Evolutionary conservation across 1,140 invertebrate genomes (phyloP), one percentile per base, ranked within the genome.

Genomic region (Calliphora vicina): DNA sequence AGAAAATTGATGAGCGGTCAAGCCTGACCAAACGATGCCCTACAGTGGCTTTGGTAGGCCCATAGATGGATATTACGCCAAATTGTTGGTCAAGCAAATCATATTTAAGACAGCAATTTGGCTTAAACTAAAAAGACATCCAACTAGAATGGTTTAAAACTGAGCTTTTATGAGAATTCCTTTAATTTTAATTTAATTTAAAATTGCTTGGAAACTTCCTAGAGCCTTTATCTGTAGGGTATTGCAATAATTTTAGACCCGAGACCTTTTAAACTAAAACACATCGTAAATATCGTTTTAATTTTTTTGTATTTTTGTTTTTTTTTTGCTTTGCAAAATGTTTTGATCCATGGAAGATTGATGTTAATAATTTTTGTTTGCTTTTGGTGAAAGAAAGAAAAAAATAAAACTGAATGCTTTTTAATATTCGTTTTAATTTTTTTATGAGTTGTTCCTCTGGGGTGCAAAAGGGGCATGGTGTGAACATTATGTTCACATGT

Each of bases 401-500:
- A 35, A 35, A 8, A 10, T 10, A 35, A 35, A 35, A 35, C 35
- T 35, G 35, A 35, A 86, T 84, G 85, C 67, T 50, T 50, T 50
- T n/a, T n/a, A 50, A 50, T 67, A 20, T 45, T 78, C 42, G 20
- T 74, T 74, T 27, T 17, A 35, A 27, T 23, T 45, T 43, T 43
- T 43, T 78, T 43, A 17, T 8, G 8, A 43, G 35, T 78, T n/a
- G 17, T n/a, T 35, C 1, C 35, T 43, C 9, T 43, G n/a, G 8
- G 17, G 27, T 73, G 72, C 13, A 29, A 42, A 76, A 43, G 74
- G 74, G 84, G 85, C 87, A 84, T 88, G 85, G 87, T 88, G 87
- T 88, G 87, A 88, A 88, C 87, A 88, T 87, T 87, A 87, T 88
- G 86, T 88, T 88, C 87, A 86, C 86, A 87, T 88, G 87, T 88